These are phyloP conservation scores for Periphyllus acericola DNA, from an alignment of 2,888 invertebrate genomes.

Conservation along the genomic window DNA sequence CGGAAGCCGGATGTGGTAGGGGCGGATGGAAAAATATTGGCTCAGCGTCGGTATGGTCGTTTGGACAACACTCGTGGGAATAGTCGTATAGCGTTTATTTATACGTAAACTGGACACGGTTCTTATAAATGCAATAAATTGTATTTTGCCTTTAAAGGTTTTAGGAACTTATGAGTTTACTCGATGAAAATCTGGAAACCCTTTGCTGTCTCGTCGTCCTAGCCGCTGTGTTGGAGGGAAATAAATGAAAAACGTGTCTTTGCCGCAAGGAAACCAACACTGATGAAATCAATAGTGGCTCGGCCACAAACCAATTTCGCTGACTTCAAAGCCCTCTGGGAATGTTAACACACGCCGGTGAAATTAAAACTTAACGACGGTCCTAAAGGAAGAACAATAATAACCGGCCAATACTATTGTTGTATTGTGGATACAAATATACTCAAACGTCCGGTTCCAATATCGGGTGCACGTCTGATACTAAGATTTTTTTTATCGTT, in stretches of 20 bases:
- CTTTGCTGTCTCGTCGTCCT: conserved; percentile 4
- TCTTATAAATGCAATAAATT: conserved; percentile 32
- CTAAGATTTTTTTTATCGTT: neutral
- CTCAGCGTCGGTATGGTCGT: conserved; percentile 14
- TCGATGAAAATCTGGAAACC: conserved; percentile 39
- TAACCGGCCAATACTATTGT: conserved; percentile 8
- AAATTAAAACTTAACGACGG: conserved; percentile 57
- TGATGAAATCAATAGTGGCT: conserved; percentile 55
- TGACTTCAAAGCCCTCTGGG: conserved; percentile 48
- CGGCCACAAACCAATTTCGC: conserved; percentile 56
- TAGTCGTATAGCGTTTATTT: conserved; percentile 45
- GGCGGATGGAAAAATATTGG: conserved; percentile 45
- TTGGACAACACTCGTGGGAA: conserved; percentile 45
- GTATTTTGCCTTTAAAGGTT: conserved; percentile 41
- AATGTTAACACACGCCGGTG: conserved; percentile 41
- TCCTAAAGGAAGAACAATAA: conserved; percentile 35
- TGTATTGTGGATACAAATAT: neutral
- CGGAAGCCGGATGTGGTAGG: conserved; percentile 41
- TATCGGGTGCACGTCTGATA: neutral
- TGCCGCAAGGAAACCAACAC: conserved; percentile 27
- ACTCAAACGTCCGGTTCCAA: neutral
- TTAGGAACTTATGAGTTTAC: conserved; percentile 7
- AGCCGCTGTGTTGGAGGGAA: conserved; percentile 24
- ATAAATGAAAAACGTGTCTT: conserved; percentile 60
- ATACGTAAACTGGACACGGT: conserved; percentile 44